Base-by-base conservation (phyloP, 2,113 vertebrate genomes). In the Vulpes ferrilata region DNA sequence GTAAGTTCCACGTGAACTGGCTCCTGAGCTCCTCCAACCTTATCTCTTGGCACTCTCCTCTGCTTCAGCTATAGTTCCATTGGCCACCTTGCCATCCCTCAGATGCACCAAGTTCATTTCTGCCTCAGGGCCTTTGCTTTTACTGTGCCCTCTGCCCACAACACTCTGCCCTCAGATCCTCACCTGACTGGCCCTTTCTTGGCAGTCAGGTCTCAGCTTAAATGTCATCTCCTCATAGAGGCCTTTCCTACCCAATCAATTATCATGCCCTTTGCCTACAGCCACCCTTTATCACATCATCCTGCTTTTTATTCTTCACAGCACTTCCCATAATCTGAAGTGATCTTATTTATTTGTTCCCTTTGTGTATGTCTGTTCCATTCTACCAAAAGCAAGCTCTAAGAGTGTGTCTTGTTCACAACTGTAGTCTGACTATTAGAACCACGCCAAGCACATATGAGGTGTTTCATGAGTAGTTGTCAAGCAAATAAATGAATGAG, bases 71-170 rank as follows among this genome's bases (percentile, higher is more conserved):
- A 67, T 25, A 76, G 62, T 57, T 57, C 5, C 19, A 1, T 7
- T 20, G 59, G 74, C n/a, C 57, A 81, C 57, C 38, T 67, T 74
- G 80, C 51, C 6, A 19, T 43, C 57, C 57, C 53, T 65, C 35
- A 59, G 32, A 48, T 2, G 25, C 23, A 22, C 82, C 62, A 8
- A 69, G n/a, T 32, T 92, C 23, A 10, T 67, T 64, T 83, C 73
- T 82, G 27, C 96, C 85, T 32, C 64, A 30, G 69, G 90, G 20
- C 71, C 90, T 93, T 95, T 96, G 92, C 64, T 4, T n/a, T 17
- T 51, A 30, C 81, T 71, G 8, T 60, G 1, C 15, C 32, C 43
- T 79, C 35, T 79, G 43, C n/a, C 74, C 65, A 27, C 73, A 81
- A 17, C 64, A 13, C 59, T n/a, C 76, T 60, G 64, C 55, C 30